Evolutionary conservation across 2,113 vertebrate genomes (phyloP).

Genomic region (Tupaia tana): DNA sequence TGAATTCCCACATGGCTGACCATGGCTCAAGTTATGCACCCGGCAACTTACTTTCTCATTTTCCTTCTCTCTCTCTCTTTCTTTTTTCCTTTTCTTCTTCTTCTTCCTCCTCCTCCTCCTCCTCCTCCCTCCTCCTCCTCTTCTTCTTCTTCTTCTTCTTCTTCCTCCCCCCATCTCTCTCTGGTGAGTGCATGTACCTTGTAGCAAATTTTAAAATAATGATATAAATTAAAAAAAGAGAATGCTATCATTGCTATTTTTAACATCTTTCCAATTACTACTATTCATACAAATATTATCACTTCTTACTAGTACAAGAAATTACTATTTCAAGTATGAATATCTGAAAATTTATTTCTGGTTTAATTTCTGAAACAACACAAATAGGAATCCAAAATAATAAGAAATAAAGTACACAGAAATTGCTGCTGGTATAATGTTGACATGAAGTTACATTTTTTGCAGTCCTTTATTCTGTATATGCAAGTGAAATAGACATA

Average conservation of each 20-base stretch:
- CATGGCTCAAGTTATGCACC: too few species aligned
- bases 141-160: too few species aligned
- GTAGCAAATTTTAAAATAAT: too few species aligned
- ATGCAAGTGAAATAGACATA: background rate
- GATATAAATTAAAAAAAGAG: too few species aligned
- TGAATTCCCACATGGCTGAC: too few species aligned
- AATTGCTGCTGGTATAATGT: background rate
- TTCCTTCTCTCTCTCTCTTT: too few species aligned
- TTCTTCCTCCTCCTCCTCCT: too few species aligned
- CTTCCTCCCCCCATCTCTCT: too few species aligned
- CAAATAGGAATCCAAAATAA: background rate
- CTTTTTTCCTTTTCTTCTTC: too few species aligned
- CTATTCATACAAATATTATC: background rate
- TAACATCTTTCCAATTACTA: background rate
- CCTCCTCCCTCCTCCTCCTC: too few species aligned
- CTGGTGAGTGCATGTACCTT: too few species aligned
- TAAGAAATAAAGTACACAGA: background rate
- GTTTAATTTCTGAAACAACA: background rate
- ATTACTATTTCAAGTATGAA: background rate
- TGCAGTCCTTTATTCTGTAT: background rate
- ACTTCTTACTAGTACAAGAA: background rate
- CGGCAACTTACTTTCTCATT: too few species aligned
- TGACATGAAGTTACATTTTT: background rate
- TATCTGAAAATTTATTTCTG: background rate
- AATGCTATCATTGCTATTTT: background rate